A percentile compares a stretch with the other conserved stretches of the same genome.
Conservation (phyloP, 2,113 vertebrate genomes). For the Felis catus region F.catus_Fca126_mat1.0 CM031420.1:46413501-46414000, state of each 20-base stretch:
- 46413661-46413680: neutral
- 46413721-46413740: neutral
- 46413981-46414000: neutral
- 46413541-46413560: neutral
- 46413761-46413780: no score
- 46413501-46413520: neutral
- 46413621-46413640: neutral
- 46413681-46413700: neutral
- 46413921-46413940: no score
- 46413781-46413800: no score
- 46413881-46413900: no score
- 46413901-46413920: no score
- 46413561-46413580: rapidly evolving
- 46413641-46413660: neutral
- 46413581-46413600: neutral
- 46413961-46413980: neutral
- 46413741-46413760: neutral
- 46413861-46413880: no score
- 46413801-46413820: no score
- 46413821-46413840: no score
- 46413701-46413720: neutral
- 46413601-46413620: neutral
- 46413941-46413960: no score
- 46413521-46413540: neutral
- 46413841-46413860: no score